Evolutionary conservation across 2,113 vertebrate species (phyloP).

Genomic region (Hemiprocne comata): DNA sequence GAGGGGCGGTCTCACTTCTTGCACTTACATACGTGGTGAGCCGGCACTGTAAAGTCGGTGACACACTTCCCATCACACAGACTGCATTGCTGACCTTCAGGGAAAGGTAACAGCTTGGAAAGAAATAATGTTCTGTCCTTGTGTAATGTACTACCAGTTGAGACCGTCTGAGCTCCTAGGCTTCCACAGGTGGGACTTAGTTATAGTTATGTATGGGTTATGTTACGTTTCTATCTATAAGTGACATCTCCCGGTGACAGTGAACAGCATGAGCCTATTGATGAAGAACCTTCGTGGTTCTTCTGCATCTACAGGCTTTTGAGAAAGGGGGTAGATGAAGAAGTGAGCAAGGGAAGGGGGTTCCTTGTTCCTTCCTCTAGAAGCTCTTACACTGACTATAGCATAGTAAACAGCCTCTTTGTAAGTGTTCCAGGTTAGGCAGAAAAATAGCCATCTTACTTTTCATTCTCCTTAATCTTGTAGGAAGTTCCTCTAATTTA

Average conservation of each 20-base stretch:
- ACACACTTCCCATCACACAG: not conserved
- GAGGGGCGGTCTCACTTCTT: not conserved
- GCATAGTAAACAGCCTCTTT: not conserved
- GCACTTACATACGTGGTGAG: accelerated
- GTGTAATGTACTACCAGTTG: not conserved
- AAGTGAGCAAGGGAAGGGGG: not conserved
- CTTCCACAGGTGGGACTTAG: not conserved
- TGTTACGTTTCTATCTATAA: not conserved
- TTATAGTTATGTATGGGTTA: not conserved
- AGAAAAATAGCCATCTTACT: not conserved
- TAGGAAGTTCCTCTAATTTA: not conserved
- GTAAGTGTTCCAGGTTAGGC: not conserved
- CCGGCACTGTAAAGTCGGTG: not conserved
- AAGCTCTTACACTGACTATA: not conserved
- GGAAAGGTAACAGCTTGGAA: not conserved
- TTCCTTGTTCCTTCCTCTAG: not conserved
- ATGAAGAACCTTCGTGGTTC: not conserved
- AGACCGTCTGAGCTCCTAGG: not conserved
- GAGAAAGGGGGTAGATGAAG: not conserved
- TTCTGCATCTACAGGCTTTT: not conserved
- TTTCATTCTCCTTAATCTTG: not conserved
- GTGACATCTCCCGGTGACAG: accelerated
- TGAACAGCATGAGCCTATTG: not conserved
- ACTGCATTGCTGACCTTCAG: not conserved
- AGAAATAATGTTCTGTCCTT: not conserved